Base-by-base conservation (phyloP, 2,888 invertebrate species). In the Calliphora vomitoria region DNA sequence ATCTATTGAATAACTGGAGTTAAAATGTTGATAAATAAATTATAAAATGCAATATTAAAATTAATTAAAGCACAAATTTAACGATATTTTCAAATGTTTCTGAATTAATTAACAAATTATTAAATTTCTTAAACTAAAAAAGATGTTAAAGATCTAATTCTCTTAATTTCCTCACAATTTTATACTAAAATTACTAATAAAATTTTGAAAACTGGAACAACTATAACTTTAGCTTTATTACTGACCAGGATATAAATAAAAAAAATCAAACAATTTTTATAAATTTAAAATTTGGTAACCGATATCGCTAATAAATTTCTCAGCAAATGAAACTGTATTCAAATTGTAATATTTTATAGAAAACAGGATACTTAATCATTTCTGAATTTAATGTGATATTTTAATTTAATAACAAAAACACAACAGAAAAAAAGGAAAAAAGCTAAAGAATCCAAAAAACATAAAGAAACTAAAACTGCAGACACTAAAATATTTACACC, bases 361-460 rank as follows among this genome's bases (percentile, higher is more conserved):
- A 31, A 47, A 15, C 66, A 76, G 71, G 53, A 68, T 60, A 81
- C 72, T 83, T 78, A 41, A 76, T 81, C 80, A 86, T 82, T 76
- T 47, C 5, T 15, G 25, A 5, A 5, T 41, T 15, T 41, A 75
- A 75, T 60, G 15, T 76, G 75, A 87, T 87, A 81, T 83, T 87
- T 84, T 84, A 87, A 87, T 84, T 87, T 87, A 83, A 87, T 83
- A 72, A 84, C 47, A 44, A 47, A 47, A 13, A 41, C 53, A 25
- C 74, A 20, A 38, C 18, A 11, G 50, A n/a, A n/a, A n/a, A n/a
- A n/a, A n/a, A 25, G 25, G 25, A 25, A 25, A 25, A 25, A 25
- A 25, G 68, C 20, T 55, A 8, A 18, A 69, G n/a, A 79, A 69
- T 47, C 47, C 18, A 69, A 79, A 78, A 1, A 60, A 38, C 4